Base-by-base conservation (phyloP, 2,888 invertebrate genomes). In the Prenolepis imparis region DNA sequence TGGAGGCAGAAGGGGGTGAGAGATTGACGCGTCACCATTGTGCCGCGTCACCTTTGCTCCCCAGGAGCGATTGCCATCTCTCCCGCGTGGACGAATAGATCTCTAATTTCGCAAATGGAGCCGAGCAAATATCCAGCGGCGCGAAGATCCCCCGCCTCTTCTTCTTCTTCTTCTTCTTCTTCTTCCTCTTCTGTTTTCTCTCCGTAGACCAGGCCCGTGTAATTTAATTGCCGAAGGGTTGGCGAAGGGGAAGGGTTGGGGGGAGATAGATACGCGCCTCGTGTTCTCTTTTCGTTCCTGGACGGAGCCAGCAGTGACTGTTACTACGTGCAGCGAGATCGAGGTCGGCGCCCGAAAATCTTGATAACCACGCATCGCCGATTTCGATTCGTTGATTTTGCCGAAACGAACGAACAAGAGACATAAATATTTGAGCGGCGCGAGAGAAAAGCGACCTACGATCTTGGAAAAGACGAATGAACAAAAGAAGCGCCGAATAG, bases 91-190 rank as follows among this genome's bases (percentile, higher is more conserved):
- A 66, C 86, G 84, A 83, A 87, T 68, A 87, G 86, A 87, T 90
- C 88, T 90, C 88, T 90, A 92, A 92, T 92, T 92, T 91, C 88
- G 91, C 90, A 91, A 92, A 92, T 92, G 91, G 91, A 87, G 77
- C 80, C 84, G 81, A 85, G 84, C 83, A 87, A 87, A 85, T 87
- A 86, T 83, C 84, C 64, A 61, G 61, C 52, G 52, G 57, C 36
- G 59, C 36, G 41, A 21, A 21, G 36, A 32, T 67, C n/a, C n/a
- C n/a, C 52, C 15, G 1, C 52, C 5, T 52, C 82, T 86, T 63
- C 36, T 80, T 83, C 73, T 67, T 57, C 82, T 75, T 70, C 68
- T 67, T 55, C 48, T 77, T 74, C 36, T 59, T 63, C 39, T 66
- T 63, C 44, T 73, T n/a, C n/a, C n/a, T n/a, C n/a, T n/a, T 59